Conservation (phyloP, 2,797 vertebrate species). For the Sorex maritimensis region DNA sequence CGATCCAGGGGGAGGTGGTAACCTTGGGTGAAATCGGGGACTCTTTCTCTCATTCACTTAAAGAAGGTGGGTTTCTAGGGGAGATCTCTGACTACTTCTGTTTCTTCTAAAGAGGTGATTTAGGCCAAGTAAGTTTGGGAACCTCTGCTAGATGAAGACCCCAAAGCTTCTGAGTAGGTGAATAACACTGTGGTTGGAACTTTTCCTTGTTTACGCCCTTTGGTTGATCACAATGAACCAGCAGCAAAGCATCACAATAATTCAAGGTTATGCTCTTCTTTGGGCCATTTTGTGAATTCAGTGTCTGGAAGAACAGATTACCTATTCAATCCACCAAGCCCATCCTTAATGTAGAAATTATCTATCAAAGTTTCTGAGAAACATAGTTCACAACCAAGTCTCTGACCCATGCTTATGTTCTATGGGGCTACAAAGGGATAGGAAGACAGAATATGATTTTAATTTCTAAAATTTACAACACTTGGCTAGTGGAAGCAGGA, state of each 20-base stretch:
- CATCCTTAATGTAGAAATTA: slow-evolving; percentile 8
- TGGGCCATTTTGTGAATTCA: not conserved
- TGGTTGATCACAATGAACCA: not conserved
- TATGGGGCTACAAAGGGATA: not conserved
- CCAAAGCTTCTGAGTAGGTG: not conserved
- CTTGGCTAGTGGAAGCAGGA: slow-evolving; percentile 65
- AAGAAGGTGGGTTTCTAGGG: too few species aligned
- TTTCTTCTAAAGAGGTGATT: too few species aligned
- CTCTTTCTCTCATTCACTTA: too few species aligned
- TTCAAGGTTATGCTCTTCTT: not conserved
- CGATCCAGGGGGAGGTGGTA: too few species aligned
- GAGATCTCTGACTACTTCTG: too few species aligned
- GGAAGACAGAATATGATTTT: slow-evolving; percentile 68
- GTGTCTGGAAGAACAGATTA: slow-evolving; percentile 42
- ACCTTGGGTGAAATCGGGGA: too few species aligned
- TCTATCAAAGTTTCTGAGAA: slow-evolving; percentile 57
- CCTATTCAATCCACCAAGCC: not conserved
- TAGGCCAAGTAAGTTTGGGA: not conserved
- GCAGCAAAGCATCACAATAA: slow-evolving; percentile 9
- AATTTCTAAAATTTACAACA: slow-evolving; percentile 77
- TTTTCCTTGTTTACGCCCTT: not conserved
- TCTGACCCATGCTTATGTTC: slow-evolving; percentile 13
- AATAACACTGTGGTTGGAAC: not conserved
- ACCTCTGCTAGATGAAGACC: not conserved
- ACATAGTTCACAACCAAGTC: slow-evolving; percentile 1